These are phyloP conservation scores for Agonopterix arenella DNA, from an alignment of 2,888 invertebrate genomes.

Conservation along the genomic window DNA sequence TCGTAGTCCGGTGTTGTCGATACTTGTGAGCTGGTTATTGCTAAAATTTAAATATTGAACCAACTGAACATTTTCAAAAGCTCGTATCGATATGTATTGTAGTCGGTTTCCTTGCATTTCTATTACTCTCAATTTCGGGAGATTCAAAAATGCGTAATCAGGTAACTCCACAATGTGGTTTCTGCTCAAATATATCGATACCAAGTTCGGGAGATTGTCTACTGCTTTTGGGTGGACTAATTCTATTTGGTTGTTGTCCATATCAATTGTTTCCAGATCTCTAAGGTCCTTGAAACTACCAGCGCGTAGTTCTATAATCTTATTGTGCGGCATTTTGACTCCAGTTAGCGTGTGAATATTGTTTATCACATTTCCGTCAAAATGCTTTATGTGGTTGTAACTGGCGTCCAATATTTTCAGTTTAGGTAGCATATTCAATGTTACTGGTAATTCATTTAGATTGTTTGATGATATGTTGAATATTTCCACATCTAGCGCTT, in stretches of 20 bases:
- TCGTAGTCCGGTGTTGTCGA: conserved; percentile 86
- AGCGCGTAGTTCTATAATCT: conserved; percentile 81
- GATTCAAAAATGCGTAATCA: conserved; percentile 84
- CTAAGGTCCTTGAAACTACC: conserved; percentile 84
- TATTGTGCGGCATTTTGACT: conserved; percentile 85
- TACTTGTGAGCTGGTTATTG: conserved; percentile 84
- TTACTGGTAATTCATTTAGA: conserved; percentile 82
- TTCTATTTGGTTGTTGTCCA: conserved; percentile 89
- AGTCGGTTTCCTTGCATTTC: conserved; percentile 89
- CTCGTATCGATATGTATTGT: conserved; percentile 82
- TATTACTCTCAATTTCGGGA: conserved; percentile 83
- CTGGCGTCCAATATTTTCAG: conserved; percentile 86
- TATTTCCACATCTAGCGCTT: conserved; percentile 81
- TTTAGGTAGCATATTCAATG: conserved; percentile 81
- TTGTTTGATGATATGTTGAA: conserved; percentile 88
- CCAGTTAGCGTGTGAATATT: conserved; percentile 82
- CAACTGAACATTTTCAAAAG: conserved; percentile 87
- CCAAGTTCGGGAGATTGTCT: conserved; percentile 80
- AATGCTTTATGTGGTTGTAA: conserved; percentile 83
- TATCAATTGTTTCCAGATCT: conserved; percentile 83
- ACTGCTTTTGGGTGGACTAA: conserved; percentile 85
- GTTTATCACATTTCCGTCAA: conserved; percentile 82
- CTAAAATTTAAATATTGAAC: conserved; percentile 90
- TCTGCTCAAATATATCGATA: conserved; percentile 82
- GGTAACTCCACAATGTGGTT: conserved; percentile 86